A percentile compares a stretch with the other conserved stretches of the same genome.
Conservation (phyloP, 1,140 invertebrate species). For the Vollenhovia emeryi region DNA sequence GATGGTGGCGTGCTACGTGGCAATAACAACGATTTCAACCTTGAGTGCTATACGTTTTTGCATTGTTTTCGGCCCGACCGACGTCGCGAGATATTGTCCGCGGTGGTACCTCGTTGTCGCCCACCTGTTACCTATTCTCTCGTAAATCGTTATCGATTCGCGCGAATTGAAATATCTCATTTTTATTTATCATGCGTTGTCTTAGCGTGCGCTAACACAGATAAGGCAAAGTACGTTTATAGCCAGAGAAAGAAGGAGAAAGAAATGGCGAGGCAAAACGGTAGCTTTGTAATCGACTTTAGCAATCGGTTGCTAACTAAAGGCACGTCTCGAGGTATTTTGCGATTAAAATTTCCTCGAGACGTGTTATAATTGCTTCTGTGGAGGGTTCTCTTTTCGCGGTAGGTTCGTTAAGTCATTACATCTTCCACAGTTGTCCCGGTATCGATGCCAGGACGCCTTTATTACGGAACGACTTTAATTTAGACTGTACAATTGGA, state of each 20-base stretch:
- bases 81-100: slow-evolving; percentile 27
- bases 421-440: no score
- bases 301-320: neutral
- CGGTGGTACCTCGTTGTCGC: neutral
- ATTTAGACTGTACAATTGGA: no score
- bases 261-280: neutral
- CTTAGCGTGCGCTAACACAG: neutral
- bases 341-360: neutral
- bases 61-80: neutral
- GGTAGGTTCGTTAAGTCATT: no score
- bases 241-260: neutral
- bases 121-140: slow-evolving; percentile 43
- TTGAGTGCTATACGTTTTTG: slow-evolving; percentile 38
- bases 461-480: no score
- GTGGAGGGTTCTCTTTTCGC: no score
- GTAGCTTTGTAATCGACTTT: neutral
- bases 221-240: neutral
- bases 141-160: slow-evolving; percentile 21
- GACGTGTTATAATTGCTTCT: neutral
- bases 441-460: no score
- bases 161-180: neutral
- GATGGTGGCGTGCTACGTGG: slow-evolving; percentile 29
- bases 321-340: neutral
- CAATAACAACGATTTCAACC: slow-evolving; percentile 51
- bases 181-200: neutral